Evolutionary conservation across 2,113 vertebrate species (phyloP).

Genomic region (Arizona elegans): DNA sequence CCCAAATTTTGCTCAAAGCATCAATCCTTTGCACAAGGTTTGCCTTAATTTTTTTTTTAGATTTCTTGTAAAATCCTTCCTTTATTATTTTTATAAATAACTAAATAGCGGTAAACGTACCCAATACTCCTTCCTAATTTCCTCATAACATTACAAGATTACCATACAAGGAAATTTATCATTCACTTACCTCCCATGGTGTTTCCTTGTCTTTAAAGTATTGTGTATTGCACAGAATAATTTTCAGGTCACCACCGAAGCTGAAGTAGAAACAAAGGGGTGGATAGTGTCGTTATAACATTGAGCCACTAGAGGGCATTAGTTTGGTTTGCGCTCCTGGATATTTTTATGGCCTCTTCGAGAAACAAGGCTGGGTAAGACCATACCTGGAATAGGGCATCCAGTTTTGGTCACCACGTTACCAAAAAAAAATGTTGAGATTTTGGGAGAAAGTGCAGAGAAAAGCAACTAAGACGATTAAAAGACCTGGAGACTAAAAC

Average conservation of each 20-base stretch:
- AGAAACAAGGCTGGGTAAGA: neutral
- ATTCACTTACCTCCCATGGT: conserved; percentile 68
- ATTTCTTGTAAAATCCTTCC: neutral
- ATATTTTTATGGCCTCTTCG: neutral
- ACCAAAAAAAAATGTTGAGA: neutral
- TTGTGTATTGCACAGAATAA: neutral
- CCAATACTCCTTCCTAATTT: neutral
- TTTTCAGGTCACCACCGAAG: conserved; percentile 32
- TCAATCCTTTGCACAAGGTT: neutral
- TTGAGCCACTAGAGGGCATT: neutral
- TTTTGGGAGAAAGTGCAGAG: neutral
- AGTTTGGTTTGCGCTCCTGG: neutral
- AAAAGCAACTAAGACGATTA: neutral
- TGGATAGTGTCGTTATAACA: neutral
- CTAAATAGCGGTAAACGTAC: neutral
- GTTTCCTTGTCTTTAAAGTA: conserved; percentile 16
- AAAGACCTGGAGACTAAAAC: neutral
- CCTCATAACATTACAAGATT: neutral
- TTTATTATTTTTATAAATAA: neutral
- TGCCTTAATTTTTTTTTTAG: neutral
- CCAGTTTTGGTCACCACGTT: neutral
- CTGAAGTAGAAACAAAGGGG: conserved; percentile 39
- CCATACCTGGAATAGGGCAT: neutral
- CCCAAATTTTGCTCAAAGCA: neutral
- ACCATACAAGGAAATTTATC: neutral